Evolutionary conservation across 1,140 invertebrate genomes (phyloP).

Genomic region (Pectinophora gossypiella): DNA sequence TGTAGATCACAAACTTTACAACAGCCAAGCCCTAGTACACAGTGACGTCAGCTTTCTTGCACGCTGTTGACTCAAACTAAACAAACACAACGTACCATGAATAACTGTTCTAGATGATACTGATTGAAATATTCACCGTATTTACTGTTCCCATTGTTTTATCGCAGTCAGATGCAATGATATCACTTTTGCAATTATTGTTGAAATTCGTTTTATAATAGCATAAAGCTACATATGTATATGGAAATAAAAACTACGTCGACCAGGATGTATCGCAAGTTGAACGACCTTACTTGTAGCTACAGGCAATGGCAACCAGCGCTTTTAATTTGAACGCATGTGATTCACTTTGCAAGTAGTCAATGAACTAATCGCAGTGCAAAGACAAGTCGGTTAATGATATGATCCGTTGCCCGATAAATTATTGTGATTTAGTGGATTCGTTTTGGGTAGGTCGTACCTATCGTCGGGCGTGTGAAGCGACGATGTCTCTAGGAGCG

Average conservation of each 20-base stretch:
- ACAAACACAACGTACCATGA: neutral
- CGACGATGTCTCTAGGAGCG: neutral
- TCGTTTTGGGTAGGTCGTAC: neutral
- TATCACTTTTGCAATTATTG: neutral
- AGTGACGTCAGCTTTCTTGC: neutral
- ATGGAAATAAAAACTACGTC: slow-evolving; percentile 1
- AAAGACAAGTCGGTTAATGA: slow-evolving; percentile 1
- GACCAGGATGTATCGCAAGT: slow-evolving; percentile 33
- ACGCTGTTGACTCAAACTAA: neutral
- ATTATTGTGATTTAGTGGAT: neutral
- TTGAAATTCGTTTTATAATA: too few relatives aligned
- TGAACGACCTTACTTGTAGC: slow-evolving; percentile 37
- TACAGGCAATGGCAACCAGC: slow-evolving; percentile 20
- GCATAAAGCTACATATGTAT: too few relatives aligned
- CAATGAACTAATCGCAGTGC: slow-evolving; percentile 4
- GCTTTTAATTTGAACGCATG: slow-evolving; percentile 22
- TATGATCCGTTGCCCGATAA: neutral
- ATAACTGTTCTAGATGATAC: neutral
- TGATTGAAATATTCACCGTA: neutral
- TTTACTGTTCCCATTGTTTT: neutral
- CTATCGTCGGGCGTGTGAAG: neutral
- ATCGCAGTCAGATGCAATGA: neutral
- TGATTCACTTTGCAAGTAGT: slow-evolving; percentile 25
- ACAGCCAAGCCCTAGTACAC: too few relatives aligned
- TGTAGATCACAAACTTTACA: too few relatives aligned